Evolutionary conservation across 2,113 vertebrate species (phyloP), one percentile per base, ranked within the genome.

Genomic region (Dicentrarchus labrax): DNA sequence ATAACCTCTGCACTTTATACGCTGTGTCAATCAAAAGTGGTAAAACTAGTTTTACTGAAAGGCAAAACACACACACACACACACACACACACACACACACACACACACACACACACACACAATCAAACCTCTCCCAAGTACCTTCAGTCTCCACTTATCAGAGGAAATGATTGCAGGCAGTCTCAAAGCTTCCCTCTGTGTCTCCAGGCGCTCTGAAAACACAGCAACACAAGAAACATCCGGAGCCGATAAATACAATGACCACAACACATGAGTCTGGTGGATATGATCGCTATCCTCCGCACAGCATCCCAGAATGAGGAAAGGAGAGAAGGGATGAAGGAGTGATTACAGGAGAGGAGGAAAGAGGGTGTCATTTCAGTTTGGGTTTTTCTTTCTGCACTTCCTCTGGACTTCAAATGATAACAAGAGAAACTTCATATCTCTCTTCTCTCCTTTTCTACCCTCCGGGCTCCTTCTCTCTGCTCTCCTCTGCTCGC

Each of bases 201-300:
- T 85, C 84, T 76, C 84, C 56, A 21, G 82, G 21, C 59, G 8
- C 65, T 75, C 66, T 53, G 66, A 82, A 76, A 77, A 65, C 74
- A 38, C 72, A 61, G 78, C 76, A 88, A 88, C 70, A 86, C 73
- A 75, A 73, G 88, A 82, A 86, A 93, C 87, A 91, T 86, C 87
- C 88, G 59, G 81, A 69, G 74, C 54, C 1, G 80, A 90, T 82
- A 82, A 90, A 86, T 60, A 80, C 74, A 79, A 71, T 17, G 43
- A 85, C 86, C 86, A 70, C 84, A 90, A 74, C 80, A 73, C 88
- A 64, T 43, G 76, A 80, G 54, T 85, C 78, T 53, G 11, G 38
- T 48, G 76, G 76, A 78, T 82, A 17, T n/a, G 90, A 90, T 87
- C 62, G 21, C 81, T 84, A 84, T 90, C 80, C 85, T 85, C 66